Base-by-base conservation (phyloP, 2,797 vertebrate genomes). In the Gallinago nigripennis region DNA sequence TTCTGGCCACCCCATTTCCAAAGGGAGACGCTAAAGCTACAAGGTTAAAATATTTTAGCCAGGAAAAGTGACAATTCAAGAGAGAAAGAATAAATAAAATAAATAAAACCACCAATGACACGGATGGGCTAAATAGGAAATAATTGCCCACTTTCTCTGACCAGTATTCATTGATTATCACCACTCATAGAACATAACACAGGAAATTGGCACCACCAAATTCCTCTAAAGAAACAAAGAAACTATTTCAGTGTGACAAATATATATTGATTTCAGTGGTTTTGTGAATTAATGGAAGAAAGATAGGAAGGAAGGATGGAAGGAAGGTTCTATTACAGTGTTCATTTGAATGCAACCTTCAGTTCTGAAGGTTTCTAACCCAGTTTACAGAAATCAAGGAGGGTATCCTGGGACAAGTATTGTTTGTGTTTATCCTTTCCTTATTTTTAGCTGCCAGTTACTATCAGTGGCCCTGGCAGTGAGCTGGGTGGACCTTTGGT, bases 341-440 rank as follows among this genome's bases (percentile, higher is more conserved):
- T 57, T 81, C 45, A 20, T 64, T 77, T 73, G 48, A 84, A 84
- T 56, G 30, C 30, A 73, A 3, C 51, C 35, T 77, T 79, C 23
- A 18, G 4, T 63, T 82, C 69, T 50, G 54, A 76, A 65, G 21
- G 9, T 45, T 91, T 90, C 33, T 78, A 81, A 48, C 24, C 10
- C 69, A 33, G 43, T 79, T 79, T 60, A 37, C 31, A 83, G 37
- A 87, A 92, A 48, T 72, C 37, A 69, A 28, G 23, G 65, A 79
- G 54, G 27, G 24, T 56, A 76, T 56, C 9, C n/a, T 83, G 46
- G 61, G 54, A 82, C 70, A 84, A 71, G 27, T 89, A 56, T 28
- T 83, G 65, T 76, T 92, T 90, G 21, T 86, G 37, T 95, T 90
- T 90, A 86, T 43, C 35, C n/a, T 94, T 91, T 86, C 37, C 48